These are phyloP conservation scores for Neelides sp. DNA, from an alignment of 1,140 invertebrate genomes.

Conservation along the genomic window DNA sequence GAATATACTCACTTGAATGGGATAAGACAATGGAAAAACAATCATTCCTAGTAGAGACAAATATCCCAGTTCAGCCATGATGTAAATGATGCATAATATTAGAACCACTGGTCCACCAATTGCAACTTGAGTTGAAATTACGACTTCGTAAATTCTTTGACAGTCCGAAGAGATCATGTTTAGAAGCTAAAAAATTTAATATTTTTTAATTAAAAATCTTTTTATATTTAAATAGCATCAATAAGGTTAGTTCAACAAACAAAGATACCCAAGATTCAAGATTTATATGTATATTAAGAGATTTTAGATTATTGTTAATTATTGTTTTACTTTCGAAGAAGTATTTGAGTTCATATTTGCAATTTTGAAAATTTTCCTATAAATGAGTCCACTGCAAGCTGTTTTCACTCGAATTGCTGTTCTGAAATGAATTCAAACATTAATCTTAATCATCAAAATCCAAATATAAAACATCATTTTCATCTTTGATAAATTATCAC, in stretches of 20 bases:
- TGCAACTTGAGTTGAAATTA: constrained; percentile 47
- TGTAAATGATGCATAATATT: constrained; percentile 45
- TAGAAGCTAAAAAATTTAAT: constrained; percentile 43
- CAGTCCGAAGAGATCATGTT: constrained; percentile 57
- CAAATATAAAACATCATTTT: constrained; percentile 1
- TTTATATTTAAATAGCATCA: neutral
- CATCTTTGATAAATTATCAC: neutral
- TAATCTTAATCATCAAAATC: constrained; percentile 17
- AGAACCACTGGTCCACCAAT: constrained; percentile 51
- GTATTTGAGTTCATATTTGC: constrained; percentile 44
- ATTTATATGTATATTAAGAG: neutral
- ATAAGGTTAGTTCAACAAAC: neutral
- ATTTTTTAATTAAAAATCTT: neutral
- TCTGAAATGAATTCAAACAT: constrained; percentile 33
- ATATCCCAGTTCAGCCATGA: constrained; percentile 47
- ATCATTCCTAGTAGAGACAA: constrained; percentile 48
- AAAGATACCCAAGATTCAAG: neutral
- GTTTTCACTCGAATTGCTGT: constrained; percentile 48
- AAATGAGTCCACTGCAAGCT: constrained; percentile 48
- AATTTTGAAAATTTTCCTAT: constrained; percentile 48
- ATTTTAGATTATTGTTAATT: constrained; percentile 4
- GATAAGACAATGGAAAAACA: constrained; percentile 51
- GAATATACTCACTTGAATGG: constrained; percentile 47
- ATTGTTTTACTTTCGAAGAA: constrained; percentile 47
- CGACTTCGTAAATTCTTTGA: constrained; percentile 50